phyloP scores from a whole-genome alignment of 2,888 invertebrate species.

The Drosophila ezoana region DNA sequence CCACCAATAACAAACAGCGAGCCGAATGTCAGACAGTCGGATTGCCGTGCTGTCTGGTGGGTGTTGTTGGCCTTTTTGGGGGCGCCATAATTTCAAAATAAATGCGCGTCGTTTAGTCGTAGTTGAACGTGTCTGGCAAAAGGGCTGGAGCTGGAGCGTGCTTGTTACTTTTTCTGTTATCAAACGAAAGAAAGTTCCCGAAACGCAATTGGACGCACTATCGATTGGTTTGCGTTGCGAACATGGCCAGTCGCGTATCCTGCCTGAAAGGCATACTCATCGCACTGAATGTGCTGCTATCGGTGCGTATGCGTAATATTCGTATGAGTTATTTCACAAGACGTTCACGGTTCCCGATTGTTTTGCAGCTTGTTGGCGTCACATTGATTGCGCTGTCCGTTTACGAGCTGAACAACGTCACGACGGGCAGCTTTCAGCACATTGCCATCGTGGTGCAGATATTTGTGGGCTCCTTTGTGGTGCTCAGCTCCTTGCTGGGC shows the following conservation, averaged over 20 bases:
- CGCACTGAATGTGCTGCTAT: conserved; percentile 75
- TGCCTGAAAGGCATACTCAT: conserved; percentile 76
- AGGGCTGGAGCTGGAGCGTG: conserved; percentile 58
- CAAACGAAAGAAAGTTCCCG: conserved; percentile 24
- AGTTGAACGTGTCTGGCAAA: conserved; percentile 64
- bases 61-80: conserved; percentile 43
- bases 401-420: conserved; percentile 77
- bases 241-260: conserved; percentile 75
- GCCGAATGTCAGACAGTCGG: conserved; percentile 26
- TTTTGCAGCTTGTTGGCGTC: conserved; percentile 74
- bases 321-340: background rate
- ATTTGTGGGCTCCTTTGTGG: conserved; percentile 89
- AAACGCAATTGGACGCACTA: conserved; percentile 53
- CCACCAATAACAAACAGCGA: conserved; percentile 35
- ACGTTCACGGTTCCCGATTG: background rate
- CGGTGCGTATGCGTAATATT: conserved; percentile 78
- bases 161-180: conserved; percentile 4
- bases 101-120: conserved; percentile 69
- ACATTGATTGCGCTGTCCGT: conserved; percentile 79
- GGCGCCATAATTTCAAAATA: conserved; percentile 71
- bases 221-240: conserved; percentile 51
- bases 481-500: conserved; percentile 94
- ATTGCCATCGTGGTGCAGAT: conserved; percentile 85
- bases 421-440: conserved; percentile 81
- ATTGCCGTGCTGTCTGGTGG: conserved; percentile 24